Conservation (phyloP, 2,113 vertebrate species). For the Amia ocellicauda region DNA sequence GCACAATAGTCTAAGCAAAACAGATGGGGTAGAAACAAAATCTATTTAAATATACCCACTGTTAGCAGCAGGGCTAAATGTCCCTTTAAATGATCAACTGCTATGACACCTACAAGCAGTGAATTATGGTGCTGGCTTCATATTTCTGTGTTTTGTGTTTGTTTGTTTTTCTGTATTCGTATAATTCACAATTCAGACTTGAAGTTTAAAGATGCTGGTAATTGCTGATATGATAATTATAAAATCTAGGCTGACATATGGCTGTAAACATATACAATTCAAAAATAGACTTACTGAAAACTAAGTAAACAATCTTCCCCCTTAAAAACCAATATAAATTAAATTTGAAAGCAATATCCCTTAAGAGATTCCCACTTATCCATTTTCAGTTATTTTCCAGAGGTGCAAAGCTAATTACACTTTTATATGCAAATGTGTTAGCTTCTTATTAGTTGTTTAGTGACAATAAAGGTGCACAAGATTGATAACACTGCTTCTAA, state of each 20-base stretch:
- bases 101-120: constrained; percentile 8
- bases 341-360: background rate
- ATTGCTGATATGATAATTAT: no score
- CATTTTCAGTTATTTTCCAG: background rate
- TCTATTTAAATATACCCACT: constrained; percentile 41
- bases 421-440: background rate
- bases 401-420: background rate
- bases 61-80: constrained; percentile 29
- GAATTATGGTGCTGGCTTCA: constrained; percentile 14
- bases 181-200: no score
- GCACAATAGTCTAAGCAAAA: constrained; percentile 32
- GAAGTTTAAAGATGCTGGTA: no score
- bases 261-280: no score
- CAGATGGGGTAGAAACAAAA: constrained; percentile 41
- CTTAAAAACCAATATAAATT: constrained; percentile 1
- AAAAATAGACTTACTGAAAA: no score
- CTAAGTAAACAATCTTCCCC: background rate
- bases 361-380: background rate
- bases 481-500: background rate
- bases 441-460: background rate
- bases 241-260: no score
- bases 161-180: no score
- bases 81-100: constrained; percentile 25
- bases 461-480: background rate
- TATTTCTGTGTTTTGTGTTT: constrained; percentile 29